These are phyloP conservation scores for Lytechinus variegatus DNA, from an alignment of 35 echinoderm and acorn worm genomes.

Conservation along the genomic window DNA sequence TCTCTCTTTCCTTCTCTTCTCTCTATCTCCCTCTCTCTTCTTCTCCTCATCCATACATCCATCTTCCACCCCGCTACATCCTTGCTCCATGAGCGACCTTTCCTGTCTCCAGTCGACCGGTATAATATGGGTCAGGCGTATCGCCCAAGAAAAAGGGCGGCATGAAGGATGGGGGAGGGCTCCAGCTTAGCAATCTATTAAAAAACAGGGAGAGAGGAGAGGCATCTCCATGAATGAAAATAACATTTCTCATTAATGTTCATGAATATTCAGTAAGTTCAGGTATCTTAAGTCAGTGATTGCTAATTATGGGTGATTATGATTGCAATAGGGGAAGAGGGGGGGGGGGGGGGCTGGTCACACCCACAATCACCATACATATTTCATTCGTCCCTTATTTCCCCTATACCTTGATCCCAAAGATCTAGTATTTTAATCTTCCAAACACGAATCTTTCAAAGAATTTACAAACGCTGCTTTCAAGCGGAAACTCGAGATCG, in stretches of 20 bases:
- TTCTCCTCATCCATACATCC: not conserved
- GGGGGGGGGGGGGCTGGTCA: no score
- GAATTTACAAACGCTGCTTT: not conserved
- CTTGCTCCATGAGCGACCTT: not conserved
- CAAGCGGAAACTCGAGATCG: not conserved
- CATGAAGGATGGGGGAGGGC: not conserved
- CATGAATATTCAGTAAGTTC: not conserved
- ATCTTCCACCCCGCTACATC: not conserved
- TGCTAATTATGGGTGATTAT: not conserved
- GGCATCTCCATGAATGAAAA: not conserved
- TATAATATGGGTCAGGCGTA: not conserved
- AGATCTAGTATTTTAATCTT: not conserved
- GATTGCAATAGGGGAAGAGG: no score
- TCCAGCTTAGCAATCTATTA: not conserved
- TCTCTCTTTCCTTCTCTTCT: not conserved
- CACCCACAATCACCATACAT: not conserved
- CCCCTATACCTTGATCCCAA: not conserved
- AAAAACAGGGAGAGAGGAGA: not conserved
- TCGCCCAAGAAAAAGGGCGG: not conserved
- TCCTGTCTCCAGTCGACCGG: not conserved
- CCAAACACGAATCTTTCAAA: not conserved
- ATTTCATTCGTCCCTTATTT: not conserved
- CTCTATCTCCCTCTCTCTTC: not conserved
- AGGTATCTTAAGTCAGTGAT: not conserved
- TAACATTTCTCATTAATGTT: not conserved